Conservation (phyloP, 2,888 invertebrate species). For the Candidula unifasciata region DNA sequence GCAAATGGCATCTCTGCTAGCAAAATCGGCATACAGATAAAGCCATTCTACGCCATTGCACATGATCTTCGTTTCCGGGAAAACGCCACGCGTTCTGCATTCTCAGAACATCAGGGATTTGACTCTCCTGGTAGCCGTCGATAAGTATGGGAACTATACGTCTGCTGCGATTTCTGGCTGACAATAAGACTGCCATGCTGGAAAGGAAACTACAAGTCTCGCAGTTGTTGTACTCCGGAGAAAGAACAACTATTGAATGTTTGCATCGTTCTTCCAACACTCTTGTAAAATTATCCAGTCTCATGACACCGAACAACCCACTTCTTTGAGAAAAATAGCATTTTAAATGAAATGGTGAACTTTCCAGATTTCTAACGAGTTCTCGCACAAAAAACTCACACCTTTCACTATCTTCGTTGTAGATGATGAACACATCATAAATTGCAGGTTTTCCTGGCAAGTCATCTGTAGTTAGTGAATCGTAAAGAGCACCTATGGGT, state of each 20-base stretch:
- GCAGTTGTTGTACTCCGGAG: neutral
- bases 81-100: neutral
- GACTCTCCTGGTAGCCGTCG: neutral
- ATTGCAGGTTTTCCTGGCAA: slow-evolving; percentile 56
- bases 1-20: neutral
- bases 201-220: neutral
- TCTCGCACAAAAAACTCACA: slow-evolving; percentile 65
- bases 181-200: neutral
- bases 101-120: neutral
- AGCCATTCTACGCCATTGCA: slow-evolving; percentile 7
- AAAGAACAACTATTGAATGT: neutral
- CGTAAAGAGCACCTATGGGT: neutral
- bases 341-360: slow-evolving; percentile 60
- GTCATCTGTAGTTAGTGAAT: neutral
- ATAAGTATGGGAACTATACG: slow-evolving; percentile 1
- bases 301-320: slow-evolving; percentile 64
- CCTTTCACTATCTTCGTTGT: slow-evolving; percentile 65
- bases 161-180: neutral
- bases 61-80: neutral
- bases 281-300: neutral
- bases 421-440: slow-evolving; percentile 74
- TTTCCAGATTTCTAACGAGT: slow-evolving; percentile 66
- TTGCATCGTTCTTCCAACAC: neutral
- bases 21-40: neutral
- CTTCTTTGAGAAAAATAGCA: slow-evolving; percentile 71